Evolutionary conservation across 2,113 vertebrate species (phyloP).

Genomic region (Scophthalmus maximus): DNA sequence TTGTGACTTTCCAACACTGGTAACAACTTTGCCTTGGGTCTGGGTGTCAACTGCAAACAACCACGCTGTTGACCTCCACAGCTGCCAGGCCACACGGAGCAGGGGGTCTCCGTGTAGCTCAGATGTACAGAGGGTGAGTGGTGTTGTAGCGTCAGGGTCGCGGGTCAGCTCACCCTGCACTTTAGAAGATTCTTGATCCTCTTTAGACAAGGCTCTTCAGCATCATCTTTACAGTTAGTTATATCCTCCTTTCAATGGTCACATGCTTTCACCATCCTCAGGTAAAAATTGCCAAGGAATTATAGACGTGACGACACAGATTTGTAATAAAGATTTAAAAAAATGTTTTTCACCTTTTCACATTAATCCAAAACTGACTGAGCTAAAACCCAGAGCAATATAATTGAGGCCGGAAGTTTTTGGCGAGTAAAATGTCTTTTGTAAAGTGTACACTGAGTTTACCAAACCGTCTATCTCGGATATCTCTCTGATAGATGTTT

Average conservation of each 20-base stretch:
- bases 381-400: too few relatives aligned
- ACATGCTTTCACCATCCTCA: slow-evolving; percentile 8
- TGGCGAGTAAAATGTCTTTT: too few relatives aligned
- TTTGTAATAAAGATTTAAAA: slow-evolving; percentile 1
- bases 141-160: neutral
- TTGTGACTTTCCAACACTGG: too few relatives aligned
- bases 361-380: too few relatives aligned
- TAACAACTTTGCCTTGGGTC: neutral
- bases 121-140: neutral
- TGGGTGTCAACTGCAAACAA: neutral
- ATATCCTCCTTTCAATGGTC: slow-evolving; percentile 24
- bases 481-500: too few relatives aligned
- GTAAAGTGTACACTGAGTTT: too few relatives aligned
- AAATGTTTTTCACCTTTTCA: too few relatives aligned
- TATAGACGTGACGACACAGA: neutral
- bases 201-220: slow-evolving; percentile 37
- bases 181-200: slow-evolving; percentile 45
- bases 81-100: neutral
- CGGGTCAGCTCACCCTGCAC: slow-evolving; percentile 12
- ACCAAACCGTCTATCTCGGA: too few relatives aligned
- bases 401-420: too few relatives aligned
- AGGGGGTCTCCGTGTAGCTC: neutral
- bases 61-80: too few relatives aligned
- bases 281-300: slow-evolving; percentile 16
- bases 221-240: slow-evolving; percentile 40